Conservation (phyloP, 2,113 vertebrate species). For the Eublepharis macularius region DNA sequence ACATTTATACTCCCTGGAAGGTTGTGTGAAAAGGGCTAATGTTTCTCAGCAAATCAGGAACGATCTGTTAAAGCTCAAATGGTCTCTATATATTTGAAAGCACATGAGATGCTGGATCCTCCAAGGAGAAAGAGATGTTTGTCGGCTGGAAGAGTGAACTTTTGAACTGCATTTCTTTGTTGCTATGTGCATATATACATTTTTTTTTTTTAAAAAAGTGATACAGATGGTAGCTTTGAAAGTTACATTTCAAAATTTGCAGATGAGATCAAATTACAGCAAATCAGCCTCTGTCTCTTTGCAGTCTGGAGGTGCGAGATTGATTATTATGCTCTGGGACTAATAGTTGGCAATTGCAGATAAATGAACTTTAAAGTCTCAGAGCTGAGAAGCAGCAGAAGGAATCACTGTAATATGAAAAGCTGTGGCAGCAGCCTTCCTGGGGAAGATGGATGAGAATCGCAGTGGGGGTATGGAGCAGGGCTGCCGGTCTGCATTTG, state of each 20-base stretch:
- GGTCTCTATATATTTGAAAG: not conserved
- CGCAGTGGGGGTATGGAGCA: slow-evolving; percentile 36
- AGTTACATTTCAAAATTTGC: slow-evolving; percentile 43
- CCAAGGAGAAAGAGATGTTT: slow-evolving; percentile 1
- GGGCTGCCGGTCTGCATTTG: slow-evolving; percentile 47
- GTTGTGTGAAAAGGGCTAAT: no score
- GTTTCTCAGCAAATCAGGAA: not conserved
- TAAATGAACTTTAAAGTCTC: slow-evolving; percentile 37
- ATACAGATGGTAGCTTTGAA: slow-evolving; percentile 19
- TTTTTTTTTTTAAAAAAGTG: not conserved
- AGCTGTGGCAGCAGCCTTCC: slow-evolving; percentile 32
- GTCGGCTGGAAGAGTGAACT: not conserved
- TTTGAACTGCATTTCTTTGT: slow-evolving; percentile 48
- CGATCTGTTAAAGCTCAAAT: not conserved
- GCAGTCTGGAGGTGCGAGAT: slow-evolving; percentile 13
- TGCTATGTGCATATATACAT: not conserved
- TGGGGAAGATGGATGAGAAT: slow-evolving; percentile 46
- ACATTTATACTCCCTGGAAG: no score
- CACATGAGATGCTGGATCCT: not conserved
- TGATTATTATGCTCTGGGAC: slow-evolving; percentile 49
- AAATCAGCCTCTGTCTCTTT: slow-evolving; percentile 35
- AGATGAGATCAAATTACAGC: slow-evolving; percentile 53
- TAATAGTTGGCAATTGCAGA: slow-evolving; percentile 52
- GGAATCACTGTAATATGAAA: slow-evolving; percentile 47
- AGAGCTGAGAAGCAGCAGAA: slow-evolving; percentile 41